These are phyloP conservation scores for Eupithecia exiguata DNA, from an alignment of 2,888 invertebrate species.

Conservation along the genomic window DNA sequence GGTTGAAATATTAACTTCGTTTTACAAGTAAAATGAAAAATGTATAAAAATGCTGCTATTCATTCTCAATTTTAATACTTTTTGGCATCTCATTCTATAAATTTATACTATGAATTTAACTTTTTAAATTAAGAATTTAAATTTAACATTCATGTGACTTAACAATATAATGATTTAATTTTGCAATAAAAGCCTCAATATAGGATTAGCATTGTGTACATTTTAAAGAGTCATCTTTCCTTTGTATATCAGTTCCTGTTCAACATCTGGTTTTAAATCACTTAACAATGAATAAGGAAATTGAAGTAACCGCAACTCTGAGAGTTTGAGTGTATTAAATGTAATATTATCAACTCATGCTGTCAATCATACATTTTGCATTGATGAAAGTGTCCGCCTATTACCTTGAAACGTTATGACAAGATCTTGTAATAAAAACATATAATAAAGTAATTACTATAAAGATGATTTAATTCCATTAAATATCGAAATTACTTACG, in stretches of 20 bases:
- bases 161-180: constrained; percentile 17
- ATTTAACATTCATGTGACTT: background rate
- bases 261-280: constrained; percentile 62
- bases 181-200: constrained; percentile 31
- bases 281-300: constrained; percentile 57
- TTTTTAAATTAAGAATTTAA: background rate
- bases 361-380: constrained; percentile 73
- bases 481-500: too few species aligned
- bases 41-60: background rate
- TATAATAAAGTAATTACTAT: background rate
- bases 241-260: constrained; percentile 50
- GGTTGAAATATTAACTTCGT: background rate
- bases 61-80: background rate
- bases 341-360: constrained; percentile 47
- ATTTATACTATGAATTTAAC: background rate
- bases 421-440: background rate
- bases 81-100: background rate
- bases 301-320: constrained; percentile 53
- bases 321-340: constrained; percentile 52
- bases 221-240: constrained; percentile 49
- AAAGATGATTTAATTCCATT: too few species aligned
- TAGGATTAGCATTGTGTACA: constrained; percentile 40
- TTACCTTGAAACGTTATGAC: constrained; percentile 49
- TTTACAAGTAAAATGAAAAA: background rate
- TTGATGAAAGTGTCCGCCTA: constrained; percentile 69